Base-by-base conservation (phyloP, 2,888 invertebrate species). In the Sphinx pinastri region DNA sequence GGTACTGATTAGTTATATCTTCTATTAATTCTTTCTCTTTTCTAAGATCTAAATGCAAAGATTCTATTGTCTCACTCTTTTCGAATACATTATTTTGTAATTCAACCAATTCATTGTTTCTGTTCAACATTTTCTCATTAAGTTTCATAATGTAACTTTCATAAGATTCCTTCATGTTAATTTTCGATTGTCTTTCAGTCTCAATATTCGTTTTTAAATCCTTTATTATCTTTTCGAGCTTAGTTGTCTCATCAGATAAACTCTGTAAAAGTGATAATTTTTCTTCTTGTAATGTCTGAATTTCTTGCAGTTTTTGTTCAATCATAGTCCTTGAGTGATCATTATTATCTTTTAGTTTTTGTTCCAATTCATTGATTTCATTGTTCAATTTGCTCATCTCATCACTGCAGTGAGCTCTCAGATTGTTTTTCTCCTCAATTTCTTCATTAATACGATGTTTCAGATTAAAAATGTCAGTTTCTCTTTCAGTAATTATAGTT, bases 51-150 rank as follows among this genome's bases (percentile, higher is more conserved):
- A 84, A 75, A 73, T 88, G 86, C 5, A 91, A 74, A 7, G 77
- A 74, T 76, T 92, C 91, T 63, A 92, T 88, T 70, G 79, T 80
- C 80, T 92, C 91, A 68, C 89, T 88, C 55, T 89, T 90, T 73
- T 84, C 81, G 52, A 86, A 84, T 73, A 90, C 79, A 73, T 84
- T 90, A 75, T 92, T 89, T 79, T 92, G 92, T 70, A 91, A 73
- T 75, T 92, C 91, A 52, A 92, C 89, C 10, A 92, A 76, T 79
- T 92, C 92, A 81, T 92, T 91, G 74, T 91, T 92, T 73, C 91
- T 86, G 71, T 92, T 92, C 14, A 89, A 76, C 6, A 92, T 84
- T 76, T 92, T 92, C 78, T 91, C 92, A 74, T 92, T 92, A 7
- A 92, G 75, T 69, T 88, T 89, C 90, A 92, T 91, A 54, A 90